Conservation (phyloP, 2,797 vertebrate genomes). For the Simalia tracyae region DNA sequence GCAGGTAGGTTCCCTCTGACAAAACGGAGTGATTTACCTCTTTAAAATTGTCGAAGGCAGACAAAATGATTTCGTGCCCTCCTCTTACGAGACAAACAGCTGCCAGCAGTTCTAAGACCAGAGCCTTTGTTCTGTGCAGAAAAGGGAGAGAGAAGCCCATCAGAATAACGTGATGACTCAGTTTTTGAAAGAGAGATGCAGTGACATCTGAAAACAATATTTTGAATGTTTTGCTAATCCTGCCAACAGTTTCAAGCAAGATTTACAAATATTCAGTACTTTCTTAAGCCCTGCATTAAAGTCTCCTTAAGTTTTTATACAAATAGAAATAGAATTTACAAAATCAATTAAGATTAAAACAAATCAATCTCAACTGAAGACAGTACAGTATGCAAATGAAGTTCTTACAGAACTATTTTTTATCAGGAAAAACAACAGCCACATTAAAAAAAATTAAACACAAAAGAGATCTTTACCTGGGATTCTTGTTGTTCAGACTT, state of each 20-base stretch:
- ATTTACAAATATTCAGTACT: background rate
- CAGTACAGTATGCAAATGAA: background rate
- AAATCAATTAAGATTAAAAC: slow-evolving; percentile 17
- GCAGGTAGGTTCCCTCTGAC: rapidly evolving
- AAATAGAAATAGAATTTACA: background rate
- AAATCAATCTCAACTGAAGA: background rate
- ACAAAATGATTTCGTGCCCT: slow-evolving; percentile 94
- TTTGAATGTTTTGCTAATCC: background rate
- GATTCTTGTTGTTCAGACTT: slow-evolving; percentile 95
- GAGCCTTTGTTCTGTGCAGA: slow-evolving; percentile 88
- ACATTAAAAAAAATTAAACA: background rate
- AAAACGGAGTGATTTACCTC: slow-evolving; percentile 76
- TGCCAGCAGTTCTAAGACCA: slow-evolving; percentile 90
- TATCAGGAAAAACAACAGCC: background rate
- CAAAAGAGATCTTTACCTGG: slow-evolving; percentile 78
- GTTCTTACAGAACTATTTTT: background rate
- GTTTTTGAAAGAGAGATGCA: background rate
- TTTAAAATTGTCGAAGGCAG: slow-evolving; percentile 96
- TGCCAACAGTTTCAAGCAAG: background rate
- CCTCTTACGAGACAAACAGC: slow-evolving; percentile 95
- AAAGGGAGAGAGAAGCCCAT: slow-evolving; percentile 17
- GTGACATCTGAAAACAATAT: slow-evolving; percentile 3
- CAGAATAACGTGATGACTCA: background rate
- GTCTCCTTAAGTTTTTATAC: background rate
- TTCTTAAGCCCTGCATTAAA: background rate